Percentiles rank a stretch among this genome's conserved stretches.
Evolutionary conservation across 2,113 vertebrate species (phyloP).

Genomic region (Callocephalon fimbriatum): DNA sequence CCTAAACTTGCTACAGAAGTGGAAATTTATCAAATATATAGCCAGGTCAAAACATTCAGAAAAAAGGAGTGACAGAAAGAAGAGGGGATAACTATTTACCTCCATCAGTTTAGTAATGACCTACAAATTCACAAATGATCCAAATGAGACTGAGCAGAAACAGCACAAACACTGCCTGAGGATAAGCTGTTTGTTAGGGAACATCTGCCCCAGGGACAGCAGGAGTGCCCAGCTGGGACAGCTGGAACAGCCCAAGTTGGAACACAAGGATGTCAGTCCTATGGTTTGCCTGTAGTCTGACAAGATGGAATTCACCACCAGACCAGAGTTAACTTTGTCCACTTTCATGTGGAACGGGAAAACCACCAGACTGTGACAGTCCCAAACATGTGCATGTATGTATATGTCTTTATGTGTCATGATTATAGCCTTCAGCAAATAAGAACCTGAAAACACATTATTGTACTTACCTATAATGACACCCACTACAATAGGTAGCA

Average conservation of each 20-base stretch:
- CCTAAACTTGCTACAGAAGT: background rate
- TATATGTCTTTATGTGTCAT: background rate
- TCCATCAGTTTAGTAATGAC: background rate
- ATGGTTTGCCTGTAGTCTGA: background rate
- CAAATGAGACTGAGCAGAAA: background rate
- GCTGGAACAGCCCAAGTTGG: background rate
- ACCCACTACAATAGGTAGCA: constrained; percentile 74
- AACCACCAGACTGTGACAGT: background rate
- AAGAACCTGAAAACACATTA: background rate
- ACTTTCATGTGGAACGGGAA: background rate
- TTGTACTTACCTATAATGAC: constrained; percentile 83
- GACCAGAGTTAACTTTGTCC: background rate
- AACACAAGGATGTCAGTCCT: background rate
- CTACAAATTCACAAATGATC: background rate
- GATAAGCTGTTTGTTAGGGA: background rate
- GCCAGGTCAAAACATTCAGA: background rate
- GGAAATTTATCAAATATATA: background rate
- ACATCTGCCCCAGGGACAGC: background rate
- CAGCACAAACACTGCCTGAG: background rate
- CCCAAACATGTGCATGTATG: background rate
- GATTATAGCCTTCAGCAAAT: background rate
- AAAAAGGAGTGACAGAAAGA: background rate
- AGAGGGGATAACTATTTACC: background rate
- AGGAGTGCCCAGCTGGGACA: background rate
- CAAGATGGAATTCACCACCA: background rate